Conservation (phyloP, 2,113 vertebrate species). For the Oreochromis tanganicae region DNA sequence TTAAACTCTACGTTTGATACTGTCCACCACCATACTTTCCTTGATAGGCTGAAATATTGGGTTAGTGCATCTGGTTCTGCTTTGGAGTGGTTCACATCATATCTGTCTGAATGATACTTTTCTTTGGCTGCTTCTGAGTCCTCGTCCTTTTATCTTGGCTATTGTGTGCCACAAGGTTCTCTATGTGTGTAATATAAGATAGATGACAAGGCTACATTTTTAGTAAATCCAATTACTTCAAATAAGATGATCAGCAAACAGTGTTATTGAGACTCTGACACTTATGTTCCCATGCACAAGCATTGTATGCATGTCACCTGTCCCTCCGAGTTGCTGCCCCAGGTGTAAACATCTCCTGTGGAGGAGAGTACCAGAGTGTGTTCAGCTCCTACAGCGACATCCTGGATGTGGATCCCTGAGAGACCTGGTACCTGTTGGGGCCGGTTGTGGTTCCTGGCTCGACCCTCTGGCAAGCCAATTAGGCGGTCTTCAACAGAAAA, state of each 20-base stretch:
- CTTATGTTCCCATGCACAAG: neutral
- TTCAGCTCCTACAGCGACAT: conserved; percentile 73
- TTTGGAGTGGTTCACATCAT: neutral
- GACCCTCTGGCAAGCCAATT: conserved; percentile 75
- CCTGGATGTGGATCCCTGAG: conserved; percentile 70
- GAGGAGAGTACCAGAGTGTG: conserved; percentile 73
- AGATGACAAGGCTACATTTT: neutral
- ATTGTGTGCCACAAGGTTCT: accelerated
- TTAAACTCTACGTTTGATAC: neutral
- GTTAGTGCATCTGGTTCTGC: neutral
- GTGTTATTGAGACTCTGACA: neutral
- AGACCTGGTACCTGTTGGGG: conserved; percentile 76
- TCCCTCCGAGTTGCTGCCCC: conserved; percentile 82
- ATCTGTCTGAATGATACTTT: neutral
- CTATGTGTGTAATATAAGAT: neutral
- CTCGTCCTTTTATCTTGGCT: neutral
- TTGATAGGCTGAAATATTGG: neutral
- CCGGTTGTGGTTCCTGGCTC: conserved; percentile 76
- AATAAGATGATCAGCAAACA: neutral
- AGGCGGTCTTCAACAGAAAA: conserved; percentile 64
- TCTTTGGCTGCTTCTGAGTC: neutral
- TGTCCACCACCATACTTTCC: neutral
- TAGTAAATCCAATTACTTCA: neutral
- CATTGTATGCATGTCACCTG: conserved; percentile 60
- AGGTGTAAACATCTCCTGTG: conserved; percentile 74